Base-by-base conservation (phyloP, 2,797 vertebrate species). In the Tamandua tetradactyla region DNA sequence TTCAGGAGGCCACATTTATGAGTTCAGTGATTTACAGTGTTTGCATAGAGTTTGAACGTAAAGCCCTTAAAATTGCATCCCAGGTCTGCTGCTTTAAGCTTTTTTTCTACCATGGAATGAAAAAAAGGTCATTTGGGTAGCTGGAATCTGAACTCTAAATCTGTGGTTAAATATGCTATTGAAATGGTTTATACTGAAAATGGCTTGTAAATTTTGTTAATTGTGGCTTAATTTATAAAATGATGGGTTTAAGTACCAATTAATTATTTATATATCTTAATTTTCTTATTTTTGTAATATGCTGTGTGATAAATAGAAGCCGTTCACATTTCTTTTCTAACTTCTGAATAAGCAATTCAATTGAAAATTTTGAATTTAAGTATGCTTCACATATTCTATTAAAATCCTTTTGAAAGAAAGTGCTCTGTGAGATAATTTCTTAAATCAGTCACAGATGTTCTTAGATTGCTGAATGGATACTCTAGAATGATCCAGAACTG, bases 391-490 rank as follows among this genome's bases (percentile, higher is more conserved):
- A 20, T 92, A 68, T 47, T 78, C 55, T 80, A 17, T 91, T 82
- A 85, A 84, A 79, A 55, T 89, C 37, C 32, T 37, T 89, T 66
- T 92, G 57, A 95, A 91, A 64, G 44, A 95, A 92, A 90, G 27
- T 37, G 12, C 27, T 81, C 42, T 42, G 37, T n/a, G 32, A 84
- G 59, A 22, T 92, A 47, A 75, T 88, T 61, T 35, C 57, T 89
- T 93, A 47, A 7, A 37, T 72, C 35, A 80, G 69, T 88, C n/a
- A 88, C 69, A 94, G 62, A 69, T 90, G 35, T 61, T 57, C 61
- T 59, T 66, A 76, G 15, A 49, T 49, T 78, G 17, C 37, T 94
- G 32, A 91, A 22, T 93, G 42, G 12, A 23, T 47, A 74, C 22
- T 68, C 8, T 55, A 23, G 47, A 13, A 69, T 49, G 1, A 62